Evolutionary conservation across 2,113 vertebrate species (phyloP).

Genomic region (Sisor rabdophorus): DNA sequence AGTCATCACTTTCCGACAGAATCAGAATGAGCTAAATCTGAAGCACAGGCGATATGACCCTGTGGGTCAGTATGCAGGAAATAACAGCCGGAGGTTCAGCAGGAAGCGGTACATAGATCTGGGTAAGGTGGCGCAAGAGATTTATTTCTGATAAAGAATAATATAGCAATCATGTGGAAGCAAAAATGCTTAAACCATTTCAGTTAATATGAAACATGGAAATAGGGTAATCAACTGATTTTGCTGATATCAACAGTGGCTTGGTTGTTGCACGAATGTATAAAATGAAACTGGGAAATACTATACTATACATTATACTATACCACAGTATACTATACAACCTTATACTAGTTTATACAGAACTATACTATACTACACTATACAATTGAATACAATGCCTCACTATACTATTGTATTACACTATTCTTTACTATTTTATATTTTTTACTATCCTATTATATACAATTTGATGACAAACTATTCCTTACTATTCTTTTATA

Average conservation of each 20-base stretch:
- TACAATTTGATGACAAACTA: too few relatives aligned
- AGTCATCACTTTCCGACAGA: slow-evolving; percentile 85
- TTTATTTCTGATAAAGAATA: background rate
- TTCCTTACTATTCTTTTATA: too few relatives aligned
- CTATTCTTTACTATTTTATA: too few relatives aligned
- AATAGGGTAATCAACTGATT: too few relatives aligned
- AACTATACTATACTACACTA: too few relatives aligned
- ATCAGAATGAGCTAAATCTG: slow-evolving; percentile 71
- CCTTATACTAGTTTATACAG: background rate
- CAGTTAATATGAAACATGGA: too few relatives aligned
- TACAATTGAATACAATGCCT: too few relatives aligned
- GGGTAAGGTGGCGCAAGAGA: slow-evolving; percentile 69
- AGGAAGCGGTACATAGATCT: slow-evolving; percentile 89
- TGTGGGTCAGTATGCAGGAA: slow-evolving; percentile 72
- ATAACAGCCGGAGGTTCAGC: slow-evolving; percentile 73
- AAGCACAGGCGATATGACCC: slow-evolving; percentile 75
- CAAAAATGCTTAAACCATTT: too few relatives aligned
- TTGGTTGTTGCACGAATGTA: too few relatives aligned
- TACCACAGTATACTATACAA: background rate
- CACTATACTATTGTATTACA: too few relatives aligned
- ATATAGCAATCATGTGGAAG: background rate
- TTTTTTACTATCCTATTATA: too few relatives aligned
- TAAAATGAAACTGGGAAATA: background rate
- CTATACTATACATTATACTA: background rate
- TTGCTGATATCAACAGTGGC: too few relatives aligned